Conservation (phyloP, 2,797 vertebrate species). For the Echiichthys vipera region DNA sequence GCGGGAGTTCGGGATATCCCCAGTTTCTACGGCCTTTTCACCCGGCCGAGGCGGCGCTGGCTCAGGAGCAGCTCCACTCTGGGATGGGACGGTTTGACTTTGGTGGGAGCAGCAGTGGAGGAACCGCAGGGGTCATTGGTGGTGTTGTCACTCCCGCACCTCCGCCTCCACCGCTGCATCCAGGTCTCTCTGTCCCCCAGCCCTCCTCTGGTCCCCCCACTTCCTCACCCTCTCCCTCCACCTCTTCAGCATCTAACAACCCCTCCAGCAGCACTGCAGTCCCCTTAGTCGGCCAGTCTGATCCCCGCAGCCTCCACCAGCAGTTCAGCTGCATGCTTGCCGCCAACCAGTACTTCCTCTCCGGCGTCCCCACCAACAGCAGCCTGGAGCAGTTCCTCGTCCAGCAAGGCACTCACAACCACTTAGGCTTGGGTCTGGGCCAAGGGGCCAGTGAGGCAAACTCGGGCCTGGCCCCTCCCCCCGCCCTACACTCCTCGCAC, state of each 20-base stretch:
- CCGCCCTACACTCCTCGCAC: conserved; percentile 86
- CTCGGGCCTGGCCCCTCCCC: conserved; percentile 83
- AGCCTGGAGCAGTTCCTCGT: conserved; percentile 89
- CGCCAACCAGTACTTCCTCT: conserved; percentile 89
- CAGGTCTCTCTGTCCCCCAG: conserved; percentile 85
- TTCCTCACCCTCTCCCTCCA: conserved; percentile 83
- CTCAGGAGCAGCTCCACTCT: conserved; percentile 87
- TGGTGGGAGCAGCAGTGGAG: conserved; percentile 73
- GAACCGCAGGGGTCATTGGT: conserved; percentile 80
- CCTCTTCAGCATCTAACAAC: conserved; percentile 82
- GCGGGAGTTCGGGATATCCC: conserved; percentile 82
- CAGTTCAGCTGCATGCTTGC: conserved; percentile 90
- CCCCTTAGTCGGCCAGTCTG: conserved; percentile 84
- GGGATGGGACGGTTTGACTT: conserved; percentile 89
- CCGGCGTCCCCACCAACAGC: conserved; percentile 86
- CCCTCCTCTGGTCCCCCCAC: conserved; percentile 82
- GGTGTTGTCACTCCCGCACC: conserved; percentile 84
- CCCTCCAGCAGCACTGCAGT: conserved; percentile 82
- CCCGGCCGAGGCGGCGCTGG: conserved; percentile 85
- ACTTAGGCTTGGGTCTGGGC: conserved; percentile 82
- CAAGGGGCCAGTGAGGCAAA: conserved; percentile 81
- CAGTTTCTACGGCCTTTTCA: conserved; percentile 88
- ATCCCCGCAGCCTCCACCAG: conserved; percentile 88
- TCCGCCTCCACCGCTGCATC: conserved; percentile 85
- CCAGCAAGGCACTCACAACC: conserved; percentile 87